Conservation (phyloP, 2,888 invertebrate species). For the Callosobruchus maculatus region DNA sequence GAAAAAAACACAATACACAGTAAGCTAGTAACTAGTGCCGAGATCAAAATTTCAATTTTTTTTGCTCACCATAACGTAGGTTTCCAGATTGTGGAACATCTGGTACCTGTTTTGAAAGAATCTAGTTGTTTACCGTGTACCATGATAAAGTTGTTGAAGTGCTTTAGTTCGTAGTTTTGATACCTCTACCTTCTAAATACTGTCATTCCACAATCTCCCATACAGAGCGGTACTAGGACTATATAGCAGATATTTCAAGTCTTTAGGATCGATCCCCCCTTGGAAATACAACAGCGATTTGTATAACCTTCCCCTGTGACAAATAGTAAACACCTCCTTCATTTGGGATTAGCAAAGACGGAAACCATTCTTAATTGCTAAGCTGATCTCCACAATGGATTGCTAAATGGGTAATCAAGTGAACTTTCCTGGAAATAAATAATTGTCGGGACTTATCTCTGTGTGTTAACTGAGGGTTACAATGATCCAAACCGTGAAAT, state of each 20-base stretch:
- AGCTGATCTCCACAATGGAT: conserved; percentile 39
- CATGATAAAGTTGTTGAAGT: too few species aligned
- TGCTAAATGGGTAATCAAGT: conserved; percentile 39
- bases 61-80: conserved; percentile 17
- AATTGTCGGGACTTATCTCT: conserved; percentile 43
- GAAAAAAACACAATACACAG: too few species aligned
- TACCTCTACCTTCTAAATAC: too few species aligned
- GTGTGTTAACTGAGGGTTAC: conserved; percentile 18
- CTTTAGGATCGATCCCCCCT: too few species aligned
- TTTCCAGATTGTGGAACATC: conserved; percentile 6
- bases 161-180: too few species aligned
- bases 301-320: not conserved
- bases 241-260: too few species aligned
- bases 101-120: conserved; percentile 4
- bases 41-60: too few species aligned
- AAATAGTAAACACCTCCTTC: not conserved
- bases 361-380: not conserved
- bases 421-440: conserved; percentile 41
- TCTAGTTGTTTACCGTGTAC: too few species aligned
- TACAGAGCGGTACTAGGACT: too few species aligned
- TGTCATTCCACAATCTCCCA: too few species aligned
- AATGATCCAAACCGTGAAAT: not conserved
- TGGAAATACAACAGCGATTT: not conserved
- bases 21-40: not conserved
- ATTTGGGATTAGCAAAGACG: not conserved